Evolutionary conservation across 2,113 vertebrate species (phyloP), one percentile per base, ranked within the genome.

Genomic region (Drymodes brunneopygia): DNA sequence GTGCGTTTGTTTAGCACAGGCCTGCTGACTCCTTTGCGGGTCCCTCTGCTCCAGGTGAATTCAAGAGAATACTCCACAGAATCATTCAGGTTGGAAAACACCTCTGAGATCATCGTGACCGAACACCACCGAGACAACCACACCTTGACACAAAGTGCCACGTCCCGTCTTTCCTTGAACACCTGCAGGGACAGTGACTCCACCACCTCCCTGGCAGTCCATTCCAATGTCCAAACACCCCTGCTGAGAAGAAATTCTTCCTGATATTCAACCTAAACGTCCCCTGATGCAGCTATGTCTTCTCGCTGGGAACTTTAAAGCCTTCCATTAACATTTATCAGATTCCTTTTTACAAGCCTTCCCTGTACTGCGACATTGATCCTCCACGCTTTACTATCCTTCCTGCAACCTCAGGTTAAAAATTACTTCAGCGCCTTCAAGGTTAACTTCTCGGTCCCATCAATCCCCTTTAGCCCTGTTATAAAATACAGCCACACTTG

Each of bases 111-210:
- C 38, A 29, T 29, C 5, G 4, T 22, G 86, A 51, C 33, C 27
- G 4, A 23, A 24, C 58, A 27, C 21, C 11, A 15, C 35, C 5
- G 4, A 7, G 35, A 7, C 40, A 25, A 2, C 5, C 2, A 15
- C 15, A 6, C 3, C 53, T 18, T 0, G 45, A 4, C 69, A n/a
- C 33, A 0, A 3, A 45, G 25, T 6, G 54, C 54, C 79, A 35
- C 21, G 11, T 40, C 6, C 47, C 0, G 3, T 1, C 54, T 0
- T 54, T 31, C 47, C 71, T 7, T 9, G 1, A 35, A 31, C 54
- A 40, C 62, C 38, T 42, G 25, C 62, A 13, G 62, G 47, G 29
- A 27, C 10, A 5, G 29, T 19, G 54, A 31, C 62, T 19, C n/a
- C 54, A 14, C 48, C 48, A 29, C 19, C 10, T 54, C 40, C n/a